Evolutionary conservation across 2,113 vertebrate genomes (phyloP).

Genomic region (Caloenas nicobarica): DNA sequence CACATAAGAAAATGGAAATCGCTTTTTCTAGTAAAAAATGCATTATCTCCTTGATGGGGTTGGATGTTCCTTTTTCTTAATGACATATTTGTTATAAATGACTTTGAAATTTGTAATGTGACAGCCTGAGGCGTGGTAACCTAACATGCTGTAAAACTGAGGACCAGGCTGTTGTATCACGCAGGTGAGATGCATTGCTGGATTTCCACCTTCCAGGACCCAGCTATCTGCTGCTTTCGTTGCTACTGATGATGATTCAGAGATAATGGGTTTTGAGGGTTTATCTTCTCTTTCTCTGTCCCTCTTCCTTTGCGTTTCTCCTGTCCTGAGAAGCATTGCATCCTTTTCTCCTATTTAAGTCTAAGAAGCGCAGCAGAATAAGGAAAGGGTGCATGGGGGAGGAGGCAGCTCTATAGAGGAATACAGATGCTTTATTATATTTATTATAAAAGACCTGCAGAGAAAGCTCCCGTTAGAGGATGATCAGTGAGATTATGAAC

Average conservation of each 20-base stretch:
- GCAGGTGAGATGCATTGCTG: fast-evolving
- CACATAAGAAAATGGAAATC: not conserved
- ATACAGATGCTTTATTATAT: not conserved
- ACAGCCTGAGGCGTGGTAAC: fast-evolving
- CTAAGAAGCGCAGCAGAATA: not conserved
- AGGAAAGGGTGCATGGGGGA: not conserved
- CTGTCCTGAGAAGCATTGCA: not conserved
- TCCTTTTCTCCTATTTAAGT: not conserved
- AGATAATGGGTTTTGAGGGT: not conserved
- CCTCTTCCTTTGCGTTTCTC: not conserved
- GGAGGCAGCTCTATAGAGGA: not conserved
- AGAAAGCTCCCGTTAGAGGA: not conserved
- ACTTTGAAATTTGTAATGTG: not conserved
- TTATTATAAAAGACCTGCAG: not conserved
- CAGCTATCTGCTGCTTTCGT: not conserved
- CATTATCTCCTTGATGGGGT: not conserved
- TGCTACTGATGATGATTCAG: not conserved
- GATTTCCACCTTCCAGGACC: not conserved
- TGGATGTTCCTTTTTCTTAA: not conserved
- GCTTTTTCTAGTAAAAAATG: not conserved
- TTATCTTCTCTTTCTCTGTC: not conserved
- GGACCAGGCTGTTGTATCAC: not conserved
- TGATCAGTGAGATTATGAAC: not conserved
- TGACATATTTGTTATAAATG: not conserved
- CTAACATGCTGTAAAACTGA: fast-evolving